Percentiles rank a stretch among this genome's conserved stretches.
Conservation (phyloP, 2,113 vertebrate genomes). For the Tringa solitaria region DNA sequence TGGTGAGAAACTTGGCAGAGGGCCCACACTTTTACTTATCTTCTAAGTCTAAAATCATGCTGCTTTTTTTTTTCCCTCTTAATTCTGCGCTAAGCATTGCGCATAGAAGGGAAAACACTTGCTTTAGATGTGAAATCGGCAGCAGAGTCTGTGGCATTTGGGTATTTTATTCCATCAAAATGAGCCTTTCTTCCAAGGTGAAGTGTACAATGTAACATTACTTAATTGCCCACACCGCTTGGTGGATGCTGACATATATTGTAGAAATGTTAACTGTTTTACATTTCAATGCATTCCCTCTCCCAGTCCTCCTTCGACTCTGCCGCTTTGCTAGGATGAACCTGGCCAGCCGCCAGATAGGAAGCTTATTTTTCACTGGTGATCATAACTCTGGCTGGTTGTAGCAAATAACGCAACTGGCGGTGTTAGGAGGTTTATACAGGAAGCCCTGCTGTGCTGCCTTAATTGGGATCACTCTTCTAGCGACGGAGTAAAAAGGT, state of each 20-base stretch:
- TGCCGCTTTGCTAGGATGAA: conserved; percentile 24
- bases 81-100: conserved; percentile 21
- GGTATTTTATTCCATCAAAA: conserved; percentile 23
- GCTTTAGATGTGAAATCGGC: conserved; percentile 42
- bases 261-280: conserved; percentile 66
- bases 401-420: conserved; percentile 38
- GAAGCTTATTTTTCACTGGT: conserved; percentile 67
- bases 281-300: conserved; percentile 63
- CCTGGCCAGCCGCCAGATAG: conserved; percentile 60
- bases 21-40: conserved; percentile 51
- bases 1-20: conserved; percentile 63
- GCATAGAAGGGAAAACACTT: conserved; percentile 50
- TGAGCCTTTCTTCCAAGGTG: conserved; percentile 54
- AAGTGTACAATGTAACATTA: conserved; percentile 57
- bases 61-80: neutral
- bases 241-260: conserved; percentile 55
- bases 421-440: conserved; percentile 34
- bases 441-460: conserved; percentile 55
- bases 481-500: conserved; percentile 54
- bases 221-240: conserved; percentile 47
- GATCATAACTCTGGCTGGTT: conserved; percentile 64
- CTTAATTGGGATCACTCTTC: conserved; percentile 67
- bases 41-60: conserved; percentile 40
- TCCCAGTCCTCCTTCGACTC: conserved; percentile 29
- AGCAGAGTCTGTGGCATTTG: neutral